phyloP scores from a whole-genome alignment of 2,888 invertebrate species.

The Drosophila kambysellisi region DNA sequence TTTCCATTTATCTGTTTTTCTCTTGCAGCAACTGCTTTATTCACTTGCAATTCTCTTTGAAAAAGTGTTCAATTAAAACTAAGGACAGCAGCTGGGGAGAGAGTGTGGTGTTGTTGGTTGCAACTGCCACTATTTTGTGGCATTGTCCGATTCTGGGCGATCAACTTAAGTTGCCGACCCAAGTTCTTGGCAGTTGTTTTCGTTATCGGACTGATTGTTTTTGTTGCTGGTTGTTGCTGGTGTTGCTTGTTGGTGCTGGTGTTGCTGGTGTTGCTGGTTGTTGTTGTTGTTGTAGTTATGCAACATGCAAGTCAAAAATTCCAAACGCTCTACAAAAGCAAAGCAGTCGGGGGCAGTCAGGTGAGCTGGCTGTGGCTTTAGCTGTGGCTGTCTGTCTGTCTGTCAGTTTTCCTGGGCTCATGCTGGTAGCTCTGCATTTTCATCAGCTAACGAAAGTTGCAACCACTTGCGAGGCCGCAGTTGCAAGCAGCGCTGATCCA shows the following conservation, averaged over 20 bases:
- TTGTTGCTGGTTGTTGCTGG: slow-evolving; percentile 5
- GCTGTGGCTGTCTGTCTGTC: background rate
- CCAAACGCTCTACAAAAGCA: slow-evolving; percentile 17
- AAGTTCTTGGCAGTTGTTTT: slow-evolving; percentile 12
- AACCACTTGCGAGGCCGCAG: slow-evolving; percentile 56
- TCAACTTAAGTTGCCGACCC: slow-evolving; percentile 9
- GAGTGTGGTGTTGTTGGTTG: background rate
- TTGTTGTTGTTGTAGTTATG: slow-evolving; percentile 17
- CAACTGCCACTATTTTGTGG: slow-evolving; percentile 28
- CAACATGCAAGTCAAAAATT: slow-evolving; percentile 53
- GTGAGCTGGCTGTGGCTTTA: background rate
- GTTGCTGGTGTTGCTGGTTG: slow-evolving; percentile 3
- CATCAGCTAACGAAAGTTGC: slow-evolving; percentile 74
- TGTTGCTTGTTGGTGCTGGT: slow-evolving; percentile 1
- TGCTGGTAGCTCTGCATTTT: slow-evolving; percentile 68
- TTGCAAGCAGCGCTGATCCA: slow-evolving; percentile 38
- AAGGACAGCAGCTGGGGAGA: background rate
- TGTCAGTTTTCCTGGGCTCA: slow-evolving; percentile 25
- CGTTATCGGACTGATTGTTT: slow-evolving; percentile 1
- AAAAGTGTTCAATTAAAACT: slow-evolving; percentile 51
- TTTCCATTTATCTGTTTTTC: slow-evolving; percentile 49
- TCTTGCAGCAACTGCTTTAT: slow-evolving; percentile 1
- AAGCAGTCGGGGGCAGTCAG: slow-evolving; percentile 1
- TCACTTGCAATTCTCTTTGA: slow-evolving; percentile 2
- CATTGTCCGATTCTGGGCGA: slow-evolving; percentile 40